Base-by-base conservation (phyloP, 2,888 invertebrate genomes). In the Drosophila sordidapex region DNA sequence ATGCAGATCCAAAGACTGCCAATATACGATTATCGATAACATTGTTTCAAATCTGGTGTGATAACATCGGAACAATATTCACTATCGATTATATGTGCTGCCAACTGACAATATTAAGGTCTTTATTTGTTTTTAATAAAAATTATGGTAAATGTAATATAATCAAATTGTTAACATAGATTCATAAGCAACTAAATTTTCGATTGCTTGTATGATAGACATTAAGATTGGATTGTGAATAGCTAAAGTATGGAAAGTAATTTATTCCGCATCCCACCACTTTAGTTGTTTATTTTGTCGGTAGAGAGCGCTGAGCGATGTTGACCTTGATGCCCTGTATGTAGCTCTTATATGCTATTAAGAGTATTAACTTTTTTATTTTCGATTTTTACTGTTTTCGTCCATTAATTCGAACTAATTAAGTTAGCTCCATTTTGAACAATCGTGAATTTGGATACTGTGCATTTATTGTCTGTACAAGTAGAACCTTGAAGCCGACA, bases 81-180 rank as follows among this genome's bases (percentile, higher is more conserved):
- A 21, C 5, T 57, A 43, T 43, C 57, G 57, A 57, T 57, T 31
- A 57, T 31, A 10, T 21, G 29, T 43, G 40, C 40, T 57, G 57
- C 38, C 7, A 38, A 13, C 38, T 36, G 21, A 18, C 31, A n/a
- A 7, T 25, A 25, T 8, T 15, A 46, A 25, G 7, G 15, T 4
- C 7, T 15, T 15, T 15, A 25, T 46, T 46, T 25, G 21, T 11
- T 21, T 43, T 21, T 5, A 21, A 21, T 43, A 43, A 2, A 21
- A 21, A 11, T 43, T 2, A n/a, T 11, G 11, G n/a, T 5, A 21
- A 4, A 43, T 33, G 33, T 10, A 33, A 33, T 33, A 33, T 7
- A 8, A 38, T 18, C 3, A 38, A 8, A 18, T 18, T 18, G 15
- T 36, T 36, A 36, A 40, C 10, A n/a, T n/a, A 10, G 40, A 40